A percentile compares a stretch with the other conserved stretches of the same genome.
These are phyloP conservation scores for Ophioderma brevispina DNA, from an alignment of 35 echinoderm and acorn worm species.

Conservation along the genomic window DNA sequence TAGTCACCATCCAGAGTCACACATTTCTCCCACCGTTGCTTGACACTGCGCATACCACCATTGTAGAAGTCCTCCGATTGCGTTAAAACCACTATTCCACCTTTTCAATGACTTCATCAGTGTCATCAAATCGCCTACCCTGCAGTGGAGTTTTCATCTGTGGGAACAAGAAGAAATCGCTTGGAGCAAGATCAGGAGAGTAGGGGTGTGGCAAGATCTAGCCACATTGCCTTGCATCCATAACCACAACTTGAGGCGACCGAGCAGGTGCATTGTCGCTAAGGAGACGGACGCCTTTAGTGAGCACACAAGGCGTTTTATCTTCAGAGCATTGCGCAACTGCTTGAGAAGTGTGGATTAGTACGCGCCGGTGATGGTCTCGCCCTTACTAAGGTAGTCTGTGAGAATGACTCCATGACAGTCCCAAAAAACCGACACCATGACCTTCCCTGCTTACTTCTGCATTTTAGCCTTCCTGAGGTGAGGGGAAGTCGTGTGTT, in stretches of 20 bases:
- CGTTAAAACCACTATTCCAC: not conserved
- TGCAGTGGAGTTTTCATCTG: too few species aligned
- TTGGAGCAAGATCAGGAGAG: not conserved
- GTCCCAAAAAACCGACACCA: constrained; percentile 20
- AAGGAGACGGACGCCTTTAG: constrained; percentile 22
- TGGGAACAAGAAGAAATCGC: constrained; percentile 7
- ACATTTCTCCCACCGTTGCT: not conserved
- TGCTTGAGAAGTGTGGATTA: constrained; percentile 13
- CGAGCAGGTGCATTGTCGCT: constrained; percentile 21
- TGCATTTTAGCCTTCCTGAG: constrained; percentile 15
- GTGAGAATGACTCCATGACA: constrained; percentile 15
- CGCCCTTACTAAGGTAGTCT: not conserved
- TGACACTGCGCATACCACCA: not conserved
- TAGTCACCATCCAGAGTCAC: not conserved
- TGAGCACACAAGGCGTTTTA: constrained; percentile 2
- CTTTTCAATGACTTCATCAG: not conserved
- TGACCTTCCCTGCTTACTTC: constrained; percentile 7
- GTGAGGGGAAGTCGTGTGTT: not conserved
- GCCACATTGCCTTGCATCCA: not conserved
- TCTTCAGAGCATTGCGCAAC: constrained; percentile 19
- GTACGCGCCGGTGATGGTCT: constrained; percentile 12
- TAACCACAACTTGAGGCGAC: not conserved
- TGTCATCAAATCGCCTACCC: constrained; percentile 22
- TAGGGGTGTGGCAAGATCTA: not conserved
- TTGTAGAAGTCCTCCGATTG: not conserved